These are phyloP conservation scores for Percopsis omiscomaycus DNA, from an alignment of 2,797 vertebrate species.

Conservation along the genomic window DNA sequence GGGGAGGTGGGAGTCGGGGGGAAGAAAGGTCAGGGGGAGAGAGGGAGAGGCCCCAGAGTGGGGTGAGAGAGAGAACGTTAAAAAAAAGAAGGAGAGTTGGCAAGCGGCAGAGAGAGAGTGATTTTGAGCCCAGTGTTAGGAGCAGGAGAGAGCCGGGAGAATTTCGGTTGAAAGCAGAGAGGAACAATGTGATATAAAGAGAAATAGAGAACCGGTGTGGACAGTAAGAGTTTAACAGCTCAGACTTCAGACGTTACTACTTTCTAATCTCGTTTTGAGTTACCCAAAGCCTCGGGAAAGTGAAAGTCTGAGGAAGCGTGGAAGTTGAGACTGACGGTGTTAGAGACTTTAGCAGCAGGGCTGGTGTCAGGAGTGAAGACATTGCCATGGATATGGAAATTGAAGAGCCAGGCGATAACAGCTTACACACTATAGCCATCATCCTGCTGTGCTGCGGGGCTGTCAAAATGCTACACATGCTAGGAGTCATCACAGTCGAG, in stretches of 20 bases:
- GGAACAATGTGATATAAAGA: constrained; percentile 41
- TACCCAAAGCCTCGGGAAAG: background rate
- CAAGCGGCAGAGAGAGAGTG: background rate
- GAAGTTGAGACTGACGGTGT: constrained; percentile 6
- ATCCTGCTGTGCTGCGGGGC: constrained; percentile 71
- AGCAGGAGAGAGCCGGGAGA: constrained; percentile 8
- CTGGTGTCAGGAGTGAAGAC: too few species aligned
- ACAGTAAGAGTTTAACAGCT: constrained; percentile 12
- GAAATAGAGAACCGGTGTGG: constrained; percentile 42
- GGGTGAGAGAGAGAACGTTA: constrained; percentile 26
- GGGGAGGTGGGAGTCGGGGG: background rate
- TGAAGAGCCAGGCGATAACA: constrained; percentile 62
- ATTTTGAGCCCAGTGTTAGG: constrained; percentile 30
- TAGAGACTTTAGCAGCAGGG: too few species aligned
- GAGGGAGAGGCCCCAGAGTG: constrained; percentile 47
- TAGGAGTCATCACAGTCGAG: constrained; percentile 76
- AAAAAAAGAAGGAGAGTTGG: background rate
- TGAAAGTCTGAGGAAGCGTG: background rate
- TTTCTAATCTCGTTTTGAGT: too few species aligned
- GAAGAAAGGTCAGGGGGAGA: constrained; percentile 50
- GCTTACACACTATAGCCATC: constrained; percentile 66
- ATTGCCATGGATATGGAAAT: constrained; percentile 53
- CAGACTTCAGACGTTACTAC: background rate
- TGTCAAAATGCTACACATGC: constrained; percentile 71
- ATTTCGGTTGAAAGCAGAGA: background rate